These are phyloP conservation scores for Nasonovia ribisnigri DNA, from an alignment of 2,888 invertebrate genomes.

Conservation along the genomic window DNA sequence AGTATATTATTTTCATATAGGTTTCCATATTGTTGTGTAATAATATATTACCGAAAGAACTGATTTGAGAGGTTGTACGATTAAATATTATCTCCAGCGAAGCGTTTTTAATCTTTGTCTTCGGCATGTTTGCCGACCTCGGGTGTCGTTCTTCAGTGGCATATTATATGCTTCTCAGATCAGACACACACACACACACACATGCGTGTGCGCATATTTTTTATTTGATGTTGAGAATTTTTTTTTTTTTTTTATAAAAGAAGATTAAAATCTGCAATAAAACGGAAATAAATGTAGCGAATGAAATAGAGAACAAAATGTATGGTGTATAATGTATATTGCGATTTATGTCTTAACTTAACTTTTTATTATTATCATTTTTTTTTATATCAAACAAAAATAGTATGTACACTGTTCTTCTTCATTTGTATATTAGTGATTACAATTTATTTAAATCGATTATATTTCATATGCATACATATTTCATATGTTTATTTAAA, in stretches of 20 bases:
- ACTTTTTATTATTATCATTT: not conserved
- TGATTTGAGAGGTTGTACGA: not conserved
- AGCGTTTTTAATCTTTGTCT: constrained; percentile 31
- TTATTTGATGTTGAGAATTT: constrained; percentile 11
- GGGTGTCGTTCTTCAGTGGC: not conserved
- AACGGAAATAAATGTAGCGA: not conserved
- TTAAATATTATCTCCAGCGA: constrained; percentile 35
- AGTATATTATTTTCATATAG: not conserved
- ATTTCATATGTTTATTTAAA: not conserved
- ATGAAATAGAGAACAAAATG: not conserved
- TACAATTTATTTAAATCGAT: not conserved
- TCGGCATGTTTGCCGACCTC: constrained; percentile 29
- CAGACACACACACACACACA: not conserved
- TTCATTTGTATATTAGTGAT: not conserved
- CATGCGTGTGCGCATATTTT: not conserved
- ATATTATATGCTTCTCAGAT: not conserved
- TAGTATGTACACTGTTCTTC: not conserved
- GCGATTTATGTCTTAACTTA: not conserved
- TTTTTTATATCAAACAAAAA: too few relatives aligned
- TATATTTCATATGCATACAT: not conserved
- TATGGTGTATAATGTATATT: not conserved
- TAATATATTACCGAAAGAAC: not conserved
- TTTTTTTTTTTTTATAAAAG: not conserved
- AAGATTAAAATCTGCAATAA: constrained; percentile 33
- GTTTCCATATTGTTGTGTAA: not conserved